Base-by-base conservation (phyloP, 2,113 vertebrate genomes). In the Thomomys bottae region DNA sequence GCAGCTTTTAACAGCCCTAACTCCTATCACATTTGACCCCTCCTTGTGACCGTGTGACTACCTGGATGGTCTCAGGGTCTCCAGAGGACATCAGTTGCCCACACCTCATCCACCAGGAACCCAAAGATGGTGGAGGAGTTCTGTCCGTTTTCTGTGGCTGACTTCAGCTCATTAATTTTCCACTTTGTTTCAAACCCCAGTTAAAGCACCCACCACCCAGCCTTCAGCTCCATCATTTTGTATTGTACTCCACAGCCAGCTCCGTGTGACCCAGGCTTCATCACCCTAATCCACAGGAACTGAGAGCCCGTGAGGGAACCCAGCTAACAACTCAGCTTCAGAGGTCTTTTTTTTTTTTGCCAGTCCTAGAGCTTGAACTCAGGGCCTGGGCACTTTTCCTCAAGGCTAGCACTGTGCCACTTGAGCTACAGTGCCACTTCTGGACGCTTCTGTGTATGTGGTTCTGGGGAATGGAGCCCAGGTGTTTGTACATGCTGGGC, bases 271-370 rank as follows among this genome's bases (percentile, higher is more conserved):
- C 20, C 18, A 18, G 49, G 10, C 38, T 80, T 90, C 70, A 68
- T 42, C 73, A 64, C 76, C 61, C n/a, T n/a, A n/a, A 90, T 23
- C 40, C 54, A 73, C 63, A 75, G 68, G 49, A 79, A 93, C 30
- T 34, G 61, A 49, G 38, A 5, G 5, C 32, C 32, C 38, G 9
- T 66, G 34, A 77, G 70, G 36, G n/a, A n/a, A 75, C 10, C 10
- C 61, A 49, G 20, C 18, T 34, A 61, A 42, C 6, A 57, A 5
- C 34, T 82, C 17, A 76, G 63, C 70, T 57, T 42, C 59, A 88
- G 67, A 36, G 61, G 10, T 30, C 72, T 87, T 42, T 4, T 3
- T 70, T 63, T 7, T n/a, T n/a, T n/a, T n/a, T n/a, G n/a, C n/a
- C n/a, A n/a, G n/a, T n/a, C n/a, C n/a, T n/a, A n/a, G n/a, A n/a